Percentiles rank a stretch among this genome's conserved stretches.
phyloP scores from a whole-genome alignment of 2,888 invertebrate species.

The Lepidocyrtinus sp. region DNA sequence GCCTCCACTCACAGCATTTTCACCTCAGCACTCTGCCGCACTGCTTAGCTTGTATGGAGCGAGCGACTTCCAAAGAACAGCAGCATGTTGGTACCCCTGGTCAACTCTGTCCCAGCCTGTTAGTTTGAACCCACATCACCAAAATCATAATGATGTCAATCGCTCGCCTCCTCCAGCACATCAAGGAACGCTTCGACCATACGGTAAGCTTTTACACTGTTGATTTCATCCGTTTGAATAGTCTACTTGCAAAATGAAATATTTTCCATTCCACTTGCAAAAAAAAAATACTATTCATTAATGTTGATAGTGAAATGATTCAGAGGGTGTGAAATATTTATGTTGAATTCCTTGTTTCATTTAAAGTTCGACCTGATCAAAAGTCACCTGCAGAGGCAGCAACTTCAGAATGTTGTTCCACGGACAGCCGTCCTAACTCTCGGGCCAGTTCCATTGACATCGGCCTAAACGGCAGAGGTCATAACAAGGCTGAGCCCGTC shows the following conservation, averaged over 20 bases:
- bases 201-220: conserved; percentile 59
- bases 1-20: conserved; percentile 78
- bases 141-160: conserved; percentile 63
- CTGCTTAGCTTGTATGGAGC: conserved; percentile 70
- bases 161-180: conserved; percentile 70
- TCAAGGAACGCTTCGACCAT: conserved; percentile 68
- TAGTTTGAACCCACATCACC: conserved; percentile 63
- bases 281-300: too few relatives aligned
- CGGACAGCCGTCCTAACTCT: conserved; percentile 69
- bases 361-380: conserved; percentile 66
- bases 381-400: conserved; percentile 69
- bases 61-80: conserved; percentile 69
- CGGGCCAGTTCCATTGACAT: conserved; percentile 69
- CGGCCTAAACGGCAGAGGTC: conserved; percentile 62
- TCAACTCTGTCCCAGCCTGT: conserved; percentile 68
- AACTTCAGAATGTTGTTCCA: conserved; percentile 69
- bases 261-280: too few relatives aligned
- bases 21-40: conserved; percentile 70
- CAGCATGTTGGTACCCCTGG: conserved; percentile 70
- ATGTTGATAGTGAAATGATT: too few relatives aligned
- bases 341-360: conserved; percentile 27
- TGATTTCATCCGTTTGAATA: too few relatives aligned
- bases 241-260: too few relatives aligned
- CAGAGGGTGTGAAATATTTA: background rate
- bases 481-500: conserved; percentile 56